Evolutionary conservation across 2,888 invertebrate species (phyloP).

Genomic region (Rutpela maculata): DNA sequence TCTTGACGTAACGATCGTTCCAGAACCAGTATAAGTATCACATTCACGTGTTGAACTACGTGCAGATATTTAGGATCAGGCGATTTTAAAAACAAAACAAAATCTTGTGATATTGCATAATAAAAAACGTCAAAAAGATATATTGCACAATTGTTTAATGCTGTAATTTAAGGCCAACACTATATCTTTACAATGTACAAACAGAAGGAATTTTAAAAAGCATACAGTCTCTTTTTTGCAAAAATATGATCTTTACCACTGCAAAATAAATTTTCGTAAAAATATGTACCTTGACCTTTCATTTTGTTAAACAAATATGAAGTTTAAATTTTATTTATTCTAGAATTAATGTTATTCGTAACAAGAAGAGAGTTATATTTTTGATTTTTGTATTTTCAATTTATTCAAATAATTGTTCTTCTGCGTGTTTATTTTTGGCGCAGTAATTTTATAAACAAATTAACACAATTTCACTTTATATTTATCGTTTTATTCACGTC

Average conservation of each 20-base stretch:
- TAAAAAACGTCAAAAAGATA: constrained; percentile 20
- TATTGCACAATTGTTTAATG: constrained; percentile 10
- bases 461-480: no score
- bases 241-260: not conserved
- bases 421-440: not conserved
- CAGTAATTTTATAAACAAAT: no score
- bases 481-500: no score
- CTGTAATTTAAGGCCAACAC: constrained; percentile 1
- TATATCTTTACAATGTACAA: not conserved
- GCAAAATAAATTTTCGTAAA: not conserved
- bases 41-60: constrained; percentile 19
- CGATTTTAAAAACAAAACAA: constrained; percentile 13
- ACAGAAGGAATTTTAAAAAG: constrained; percentile 1
- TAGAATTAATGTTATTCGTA: not conserved
- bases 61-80: constrained; percentile 26
- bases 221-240: not conserved
- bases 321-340: not conserved
- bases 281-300: not conserved
- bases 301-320: not conserved
- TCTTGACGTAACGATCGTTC: constrained; percentile 8
- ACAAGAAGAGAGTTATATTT: not conserved
- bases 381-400: not conserved
- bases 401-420: not conserved
- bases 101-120: constrained; percentile 20
- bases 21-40: constrained; percentile 23